Base-by-base conservation (phyloP, 2,888 invertebrate species). In the Drosophila stalkeri region DNA sequence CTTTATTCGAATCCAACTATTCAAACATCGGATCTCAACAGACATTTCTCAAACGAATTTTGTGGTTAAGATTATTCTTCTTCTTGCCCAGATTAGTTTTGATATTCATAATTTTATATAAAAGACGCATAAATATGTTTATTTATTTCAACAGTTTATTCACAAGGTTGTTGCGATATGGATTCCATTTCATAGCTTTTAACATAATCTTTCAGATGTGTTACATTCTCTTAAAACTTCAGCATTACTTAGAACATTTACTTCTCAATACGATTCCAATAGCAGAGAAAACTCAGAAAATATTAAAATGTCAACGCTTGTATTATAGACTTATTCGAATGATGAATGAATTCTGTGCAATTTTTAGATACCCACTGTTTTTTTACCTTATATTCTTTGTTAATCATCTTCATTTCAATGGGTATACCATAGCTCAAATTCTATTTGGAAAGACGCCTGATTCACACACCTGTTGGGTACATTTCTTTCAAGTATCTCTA, bases 261-360 rank as follows among this genome's bases (percentile, higher is more conserved):
- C 41, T 41, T n/a, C n/a, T 7, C 6, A 3, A 41, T 6, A 8
- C 41, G n/a, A 41, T 41, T 7, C 41, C 41, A 8, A n/a, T 7
- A 3, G 3, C 2, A n/a, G 41, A 41, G 6, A 41, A n/a, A n/a
- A 8, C 8, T 41, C n/a, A 8, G 1, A 41, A n/a, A 1, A 41
- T 41, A n/a, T n/a, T 41, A n/a, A 41, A 41, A n/a, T 41, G 1
- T 8, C 41, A 41, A n/a, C n/a, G n/a, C 8, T 3, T n/a, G 41
- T 41, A 41, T n/a, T 41, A 41, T n/a, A n/a, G n/a, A 41, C 41
- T 41, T 41, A n/a, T 41, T n/a, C 41, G n/a, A n/a, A 41, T 41
- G n/a, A 8, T n/a, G 6, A n/a, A 41, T 41, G 41, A 41, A n/a
- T 41, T 41, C 8, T 41, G 41, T 2, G 41, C 2, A n/a, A 8